Base-by-base conservation (phyloP, 2,888 invertebrate species). In the Lycocerus yunnanus region DNA sequence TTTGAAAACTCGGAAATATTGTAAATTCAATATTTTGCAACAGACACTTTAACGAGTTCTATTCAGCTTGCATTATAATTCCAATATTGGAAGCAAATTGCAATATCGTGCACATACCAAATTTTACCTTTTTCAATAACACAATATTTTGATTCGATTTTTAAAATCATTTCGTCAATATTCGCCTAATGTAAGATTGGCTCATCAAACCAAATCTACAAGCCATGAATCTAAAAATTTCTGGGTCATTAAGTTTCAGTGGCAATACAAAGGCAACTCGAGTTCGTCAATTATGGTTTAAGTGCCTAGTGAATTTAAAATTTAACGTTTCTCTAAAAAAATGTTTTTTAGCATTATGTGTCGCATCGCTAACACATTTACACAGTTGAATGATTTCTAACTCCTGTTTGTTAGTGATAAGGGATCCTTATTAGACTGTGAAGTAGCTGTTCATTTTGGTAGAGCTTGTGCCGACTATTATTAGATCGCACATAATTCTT, bases 401-500 rank as follows among this genome's bases (percentile, higher is more conserved):
- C 66, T 59, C 73, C 78, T 78, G 78, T 73, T 73, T 74, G 72
- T 75, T 68, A 63, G 21, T 69, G 79, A 79, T 78, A 79, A 78
- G 78, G 67, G 76, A 58, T 24, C 58, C 43, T 73, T 59, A 72
- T 72, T 75, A 78, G 74, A 79, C 73, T 76, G 78, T 78, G 75
- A 76, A 70, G 71, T 73, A 27, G 21, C 27, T 14, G 20, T 21
- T 60, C 71, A 21, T 27, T 59, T 63, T 63, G 43, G 10, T 59
- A 68, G 10, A 43, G 14, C 10, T 58, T 9, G 6, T n/a, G 11
- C 13, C 9, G 60, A 74, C 76, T 77, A 77, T 75, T 79, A 77
- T 77, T 67, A 78, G 75, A 78, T 77, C 77, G 69, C 71, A 76
- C 72, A 74, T 77, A 77, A 76, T 79, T 79, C 78, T 78, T 78